These are phyloP conservation scores for Ochotona princeps DNA, from an alignment of 2,113 vertebrate species.

Conservation along the genomic window DNA sequence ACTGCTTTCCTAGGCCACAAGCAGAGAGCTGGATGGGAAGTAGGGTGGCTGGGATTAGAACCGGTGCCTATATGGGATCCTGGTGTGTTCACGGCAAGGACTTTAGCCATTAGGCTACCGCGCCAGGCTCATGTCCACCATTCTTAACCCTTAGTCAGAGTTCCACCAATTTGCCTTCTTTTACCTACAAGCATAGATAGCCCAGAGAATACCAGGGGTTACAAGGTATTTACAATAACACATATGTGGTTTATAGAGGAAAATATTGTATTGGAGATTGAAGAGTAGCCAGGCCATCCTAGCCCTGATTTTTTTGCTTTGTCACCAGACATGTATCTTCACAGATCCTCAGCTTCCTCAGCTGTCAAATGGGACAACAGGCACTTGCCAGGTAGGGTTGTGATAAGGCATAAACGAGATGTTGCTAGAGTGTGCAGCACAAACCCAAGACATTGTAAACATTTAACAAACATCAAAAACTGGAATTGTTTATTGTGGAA, in stretches of 20 bases:
- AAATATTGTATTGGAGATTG: background rate
- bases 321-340: background rate
- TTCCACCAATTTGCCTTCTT: background rate
- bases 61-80: no score
- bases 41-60: no score
- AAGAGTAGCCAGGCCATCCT: background rate
- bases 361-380: background rate
- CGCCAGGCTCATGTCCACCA: background rate
- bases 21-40: no score
- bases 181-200: background rate
- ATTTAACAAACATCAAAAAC: background rate
- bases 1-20: no score
- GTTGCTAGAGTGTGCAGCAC: background rate
- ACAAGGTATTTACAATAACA: background rate
- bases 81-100: no score
- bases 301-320: background rate
- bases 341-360: background rate
- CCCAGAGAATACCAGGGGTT: background rate
- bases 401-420: background rate
- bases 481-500: conserved; percentile 22
- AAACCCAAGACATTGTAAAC: background rate
- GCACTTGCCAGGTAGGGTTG: background rate
- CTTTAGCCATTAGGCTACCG: no score
- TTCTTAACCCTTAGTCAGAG: background rate
- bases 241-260: background rate